These are phyloP conservation scores for Perca flavescens DNA, from an alignment of 2,113 vertebrate species.

Conservation along the genomic window DNA sequence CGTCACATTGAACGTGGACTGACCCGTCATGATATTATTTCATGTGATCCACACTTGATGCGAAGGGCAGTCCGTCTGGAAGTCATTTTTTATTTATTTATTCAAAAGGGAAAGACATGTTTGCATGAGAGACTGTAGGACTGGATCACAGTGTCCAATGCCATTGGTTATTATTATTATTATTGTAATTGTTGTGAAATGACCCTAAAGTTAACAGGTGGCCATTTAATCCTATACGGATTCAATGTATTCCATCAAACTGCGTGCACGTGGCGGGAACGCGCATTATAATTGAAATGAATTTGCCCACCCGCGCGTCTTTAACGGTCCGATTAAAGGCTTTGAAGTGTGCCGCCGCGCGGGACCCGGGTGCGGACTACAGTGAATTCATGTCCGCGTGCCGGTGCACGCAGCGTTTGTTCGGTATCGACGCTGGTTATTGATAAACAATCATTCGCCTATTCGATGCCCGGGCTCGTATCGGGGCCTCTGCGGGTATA, in stretches of 20 bases:
- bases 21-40: too few relatives aligned
- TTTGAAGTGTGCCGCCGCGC: background rate
- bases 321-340: background rate
- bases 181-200: background rate
- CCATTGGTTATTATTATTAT: background rate
- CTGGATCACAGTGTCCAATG: too few relatives aligned
- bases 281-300: slow-evolving; percentile 2
- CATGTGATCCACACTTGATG: too few relatives aligned
- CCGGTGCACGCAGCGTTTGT: background rate
- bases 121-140: too few relatives aligned
- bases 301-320: slow-evolving; percentile 1
- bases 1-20: too few relatives aligned
- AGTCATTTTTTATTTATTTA: too few relatives aligned
- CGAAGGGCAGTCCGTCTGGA: too few relatives aligned
- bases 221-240: rapidly evolving
- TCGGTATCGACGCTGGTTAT: background rate
- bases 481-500: slow-evolving; percentile 31
- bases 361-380: background rate
- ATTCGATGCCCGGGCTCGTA: slow-evolving; percentile 45
- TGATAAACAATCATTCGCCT: slow-evolving; percentile 50
- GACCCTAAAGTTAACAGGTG: background rate
- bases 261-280: slow-evolving; percentile 29
- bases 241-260: background rate
- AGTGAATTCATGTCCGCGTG: slow-evolving; percentile 48
- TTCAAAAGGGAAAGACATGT: too few relatives aligned